These are phyloP conservation scores for Melipona quadrifasciata DNA, from an alignment of 1,140 invertebrate genomes.

Conservation along the genomic window DNA sequence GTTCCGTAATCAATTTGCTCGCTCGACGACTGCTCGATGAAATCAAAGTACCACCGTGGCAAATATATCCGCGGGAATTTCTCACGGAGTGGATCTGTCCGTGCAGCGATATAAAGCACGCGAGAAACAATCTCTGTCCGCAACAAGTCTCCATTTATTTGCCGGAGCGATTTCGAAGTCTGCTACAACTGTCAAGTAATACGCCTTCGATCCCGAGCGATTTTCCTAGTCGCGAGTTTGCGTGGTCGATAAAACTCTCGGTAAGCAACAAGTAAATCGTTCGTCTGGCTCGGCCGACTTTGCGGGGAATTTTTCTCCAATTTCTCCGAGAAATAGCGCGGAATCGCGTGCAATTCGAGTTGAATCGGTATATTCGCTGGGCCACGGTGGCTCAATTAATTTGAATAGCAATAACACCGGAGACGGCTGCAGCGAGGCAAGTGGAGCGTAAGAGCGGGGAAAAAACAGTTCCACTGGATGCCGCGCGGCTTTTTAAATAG, in stretches of 20 bases:
- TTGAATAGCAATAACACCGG: conserved; percentile 43
- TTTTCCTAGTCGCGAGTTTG: neutral
- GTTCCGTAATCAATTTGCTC: no score
- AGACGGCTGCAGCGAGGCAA: conserved; percentile 14
- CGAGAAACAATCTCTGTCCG: no score
- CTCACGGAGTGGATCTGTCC: no score
- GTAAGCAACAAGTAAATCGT: conserved; percentile 39
- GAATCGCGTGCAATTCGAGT: neutral
- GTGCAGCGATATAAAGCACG: no score
- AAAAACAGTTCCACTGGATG: conserved; percentile 20
- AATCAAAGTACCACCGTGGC: neutral
- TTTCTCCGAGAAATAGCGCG: neutral
- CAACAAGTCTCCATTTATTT: neutral
- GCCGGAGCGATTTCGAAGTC: neutral
- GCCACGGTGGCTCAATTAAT: conserved; percentile 33
- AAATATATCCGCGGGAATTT: no score
- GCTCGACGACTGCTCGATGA: neutral
- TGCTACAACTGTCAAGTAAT: neutral
- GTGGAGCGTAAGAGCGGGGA: neutral
- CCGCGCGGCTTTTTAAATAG: conserved; percentile 52
- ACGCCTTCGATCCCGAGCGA: neutral
- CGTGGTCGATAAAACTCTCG: no score
- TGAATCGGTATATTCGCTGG: conserved; percentile 5
- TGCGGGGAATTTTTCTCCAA: neutral
- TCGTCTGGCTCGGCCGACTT: neutral